Percentiles rank a stretch among this genome's conserved stretches.
phyloP scores from a whole-genome alignment of 1,140 invertebrate genomes.

The Adelges cooleyi region DNA sequence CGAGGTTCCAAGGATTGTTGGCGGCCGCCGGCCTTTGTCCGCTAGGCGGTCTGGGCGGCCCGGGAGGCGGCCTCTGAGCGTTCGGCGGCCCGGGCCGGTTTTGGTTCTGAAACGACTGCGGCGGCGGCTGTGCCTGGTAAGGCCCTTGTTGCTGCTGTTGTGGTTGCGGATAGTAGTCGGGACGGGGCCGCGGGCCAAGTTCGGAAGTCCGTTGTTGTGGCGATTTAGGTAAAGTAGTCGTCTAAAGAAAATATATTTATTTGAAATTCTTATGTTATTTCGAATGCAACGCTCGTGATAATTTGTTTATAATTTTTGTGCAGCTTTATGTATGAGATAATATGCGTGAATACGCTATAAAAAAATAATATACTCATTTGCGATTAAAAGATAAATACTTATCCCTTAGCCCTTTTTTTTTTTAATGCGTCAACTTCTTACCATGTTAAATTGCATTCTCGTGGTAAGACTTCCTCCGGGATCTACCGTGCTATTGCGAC shows the following conservation, averaged over 20 bases:
- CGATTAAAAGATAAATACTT: no score
- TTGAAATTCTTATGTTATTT: no score
- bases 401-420: no score
- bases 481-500: slow-evolving; percentile 9
- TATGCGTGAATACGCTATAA: no score
- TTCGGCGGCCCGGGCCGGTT: not conserved
- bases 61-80: not conserved
- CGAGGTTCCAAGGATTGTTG: not conserved
- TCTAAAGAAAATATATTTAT: slow-evolving; percentile 11
- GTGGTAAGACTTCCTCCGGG: not conserved
- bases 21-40: not conserved
- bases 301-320: no score
- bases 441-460: slow-evolving; percentile 15
- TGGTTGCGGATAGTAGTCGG: not conserved
- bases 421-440: not conserved
- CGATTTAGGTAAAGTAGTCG: not conserved
- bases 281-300: no score
- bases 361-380: no score
- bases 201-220: not conserved
- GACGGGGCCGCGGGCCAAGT: not conserved
- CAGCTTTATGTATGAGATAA: no score
- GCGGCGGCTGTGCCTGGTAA: not conserved
- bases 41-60: not conserved
- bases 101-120: not conserved
- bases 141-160: not conserved